Conservation (phyloP, 2,797 vertebrate species). For the Rhinogobio ventralis region DNA sequence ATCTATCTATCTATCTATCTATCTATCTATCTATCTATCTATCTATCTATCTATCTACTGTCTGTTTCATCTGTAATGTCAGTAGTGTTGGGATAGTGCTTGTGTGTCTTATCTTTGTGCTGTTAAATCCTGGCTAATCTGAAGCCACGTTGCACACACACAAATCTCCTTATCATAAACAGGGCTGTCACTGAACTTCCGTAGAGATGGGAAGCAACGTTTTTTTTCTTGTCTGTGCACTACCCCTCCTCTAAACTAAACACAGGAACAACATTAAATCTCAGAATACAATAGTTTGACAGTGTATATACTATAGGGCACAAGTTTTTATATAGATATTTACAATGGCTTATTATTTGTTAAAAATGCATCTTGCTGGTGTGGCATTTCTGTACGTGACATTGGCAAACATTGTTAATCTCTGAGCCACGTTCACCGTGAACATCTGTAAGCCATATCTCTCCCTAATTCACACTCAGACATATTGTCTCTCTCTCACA, state of each 20-base stretch:
- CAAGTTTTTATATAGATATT: background rate
- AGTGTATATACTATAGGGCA: too few relatives aligned
- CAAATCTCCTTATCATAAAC: constrained; percentile 21
- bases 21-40: too few relatives aligned
- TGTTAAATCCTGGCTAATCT: constrained; percentile 46
- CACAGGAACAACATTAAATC: constrained; percentile 37
- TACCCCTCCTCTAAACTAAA: constrained; percentile 43
- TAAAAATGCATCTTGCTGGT: constrained; percentile 27
- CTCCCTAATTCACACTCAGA: background rate
- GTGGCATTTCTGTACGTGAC: constrained; percentile 18
- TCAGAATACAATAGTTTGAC: background rate
- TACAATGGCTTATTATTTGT: background rate
- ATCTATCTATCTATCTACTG: too few relatives aligned
- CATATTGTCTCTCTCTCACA: background rate
- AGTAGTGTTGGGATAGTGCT: background rate
- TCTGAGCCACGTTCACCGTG: background rate
- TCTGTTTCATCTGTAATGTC: background rate
- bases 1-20: too few relatives aligned
- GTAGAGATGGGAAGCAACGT: constrained; percentile 38
- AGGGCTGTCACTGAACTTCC: constrained; percentile 28
- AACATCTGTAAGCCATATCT: constrained; percentile 27
- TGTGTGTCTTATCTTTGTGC: constrained; percentile 27
- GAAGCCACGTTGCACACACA: constrained; percentile 44
- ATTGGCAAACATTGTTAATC: constrained; percentile 24
- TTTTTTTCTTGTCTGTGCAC: background rate